phyloP scores from a whole-genome alignment of 2,888 invertebrate species.

The Acronicta aceris region DNA sequence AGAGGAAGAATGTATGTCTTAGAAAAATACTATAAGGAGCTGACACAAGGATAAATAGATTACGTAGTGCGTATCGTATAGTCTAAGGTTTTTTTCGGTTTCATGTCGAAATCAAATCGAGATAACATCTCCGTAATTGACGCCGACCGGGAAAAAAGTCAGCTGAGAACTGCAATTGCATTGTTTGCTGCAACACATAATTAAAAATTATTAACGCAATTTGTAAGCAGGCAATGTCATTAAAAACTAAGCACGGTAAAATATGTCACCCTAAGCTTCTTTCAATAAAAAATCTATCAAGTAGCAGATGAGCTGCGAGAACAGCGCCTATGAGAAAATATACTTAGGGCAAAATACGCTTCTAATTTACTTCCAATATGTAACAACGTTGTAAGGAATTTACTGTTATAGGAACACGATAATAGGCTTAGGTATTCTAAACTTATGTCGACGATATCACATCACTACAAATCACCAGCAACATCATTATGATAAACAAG shows the following conservation, averaged over 20 bases:
- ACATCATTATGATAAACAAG: conserved; percentile 40
- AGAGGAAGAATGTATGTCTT: not conserved
- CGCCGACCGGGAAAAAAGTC: conserved; percentile 29
- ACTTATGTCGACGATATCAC: conserved; percentile 24
- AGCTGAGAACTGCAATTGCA: conserved; percentile 30
- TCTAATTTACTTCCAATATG: conserved; percentile 37
- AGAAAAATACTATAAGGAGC: not conserved
- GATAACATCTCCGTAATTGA: conserved; percentile 52
- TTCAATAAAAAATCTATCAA: conserved; percentile 21
- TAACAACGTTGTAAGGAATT: conserved; percentile 18
- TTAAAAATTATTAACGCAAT: conserved; percentile 19
- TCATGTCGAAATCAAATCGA: conserved; percentile 44
- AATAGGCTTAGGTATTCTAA: conserved; percentile 33
- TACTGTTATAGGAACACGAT: conserved; percentile 33
- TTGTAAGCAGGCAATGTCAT: conserved; percentile 4
- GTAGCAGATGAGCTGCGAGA: conserved; percentile 17
- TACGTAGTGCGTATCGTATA: conserved; percentile 53
- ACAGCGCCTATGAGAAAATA: conserved; percentile 17
- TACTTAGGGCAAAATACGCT: conserved; percentile 21
- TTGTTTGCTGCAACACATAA: conserved; percentile 39
- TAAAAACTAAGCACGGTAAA: not conserved
- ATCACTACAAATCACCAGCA: conserved; percentile 41
- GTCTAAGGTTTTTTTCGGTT: conserved; percentile 43
- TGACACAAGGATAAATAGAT: conserved; percentile 50
- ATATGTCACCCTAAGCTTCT: conserved; percentile 1